Evolutionary conservation across 2,113 vertebrate species (phyloP), one percentile per base, ranked within the genome.

Genomic region (Platycercus adscitus): DNA sequence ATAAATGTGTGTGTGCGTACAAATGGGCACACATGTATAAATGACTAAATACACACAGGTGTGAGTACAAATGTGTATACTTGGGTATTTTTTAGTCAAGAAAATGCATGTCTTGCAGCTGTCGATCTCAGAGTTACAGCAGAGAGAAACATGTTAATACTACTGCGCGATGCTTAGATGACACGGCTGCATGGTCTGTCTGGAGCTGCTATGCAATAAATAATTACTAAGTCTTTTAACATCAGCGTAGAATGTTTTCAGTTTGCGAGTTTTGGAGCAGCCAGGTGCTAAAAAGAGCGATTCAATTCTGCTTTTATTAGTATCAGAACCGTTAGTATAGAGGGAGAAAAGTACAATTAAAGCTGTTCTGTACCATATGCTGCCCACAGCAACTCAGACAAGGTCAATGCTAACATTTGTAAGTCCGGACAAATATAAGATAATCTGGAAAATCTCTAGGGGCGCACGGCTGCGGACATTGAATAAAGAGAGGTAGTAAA

Each of bases 331-430:
- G 97, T 98, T 98, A 98, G 98, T 96, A 94, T 50, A 69, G 82
- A 53, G 96, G 97, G 97, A 98, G 97, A 96, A 98, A 98, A 98
- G 97, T 97, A 97, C 97, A 99, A 98, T 98, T 98, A 98, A 97
- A 97, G 98, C 98, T 97, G 98, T 97, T 98, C 93, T 63, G 93
- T 97, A 96, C 98, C 98, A 98, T 98, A 98, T 98, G 98, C 98
- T 98, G 95, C 98, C 97, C 96, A 95, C 97, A 98, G 89, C 98
- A 96, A 92, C 85, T 97, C 96, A 92, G 97, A 91, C 98, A 93
- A 97, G 98, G 95, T 97, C 95, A 97, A 93, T 92, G 96, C 75
- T 95, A 96, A 84, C 86, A 76, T 97, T 98, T 97, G 92, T 94
- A 96, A 96, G 86, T 83, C 92, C 96, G 93, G 97, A 86, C 97